Evolutionary conservation across 2,888 invertebrate species (phyloP).

Genomic region (Coronaproctus castanopsis): DNA sequence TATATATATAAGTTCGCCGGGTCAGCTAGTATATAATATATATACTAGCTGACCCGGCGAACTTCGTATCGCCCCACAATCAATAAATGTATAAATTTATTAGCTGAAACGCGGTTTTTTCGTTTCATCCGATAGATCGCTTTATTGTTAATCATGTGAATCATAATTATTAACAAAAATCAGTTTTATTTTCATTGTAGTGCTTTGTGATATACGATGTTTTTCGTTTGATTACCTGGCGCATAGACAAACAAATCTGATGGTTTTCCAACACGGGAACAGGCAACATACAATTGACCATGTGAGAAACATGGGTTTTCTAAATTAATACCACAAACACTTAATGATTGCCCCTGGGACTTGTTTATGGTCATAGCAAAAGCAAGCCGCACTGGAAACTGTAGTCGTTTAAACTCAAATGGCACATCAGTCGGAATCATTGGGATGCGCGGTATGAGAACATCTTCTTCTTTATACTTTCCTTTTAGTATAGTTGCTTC

Average conservation of each 20-base stretch:
- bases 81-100: no score
- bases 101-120: no score
- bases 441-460: background rate
- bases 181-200: no score
- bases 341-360: background rate
- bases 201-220: background rate
- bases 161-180: no score
- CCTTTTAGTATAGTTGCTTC: background rate
- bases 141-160: no score
- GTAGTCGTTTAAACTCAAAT: background rate
- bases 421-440: background rate
- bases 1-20: no score
- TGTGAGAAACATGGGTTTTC: background rate
- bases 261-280: background rate
- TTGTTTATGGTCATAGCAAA: background rate
- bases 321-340: background rate
- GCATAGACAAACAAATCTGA: background rate
- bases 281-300: background rate
- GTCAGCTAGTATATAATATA: no score
- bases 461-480: background rate
- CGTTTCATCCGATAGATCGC: no score
- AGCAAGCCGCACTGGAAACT: background rate
- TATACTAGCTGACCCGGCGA: no score
- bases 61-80: no score
- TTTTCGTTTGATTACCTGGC: background rate